Conservation (phyloP, 2,113 vertebrate species). For the Myanophis thanlyinensis region DNA sequence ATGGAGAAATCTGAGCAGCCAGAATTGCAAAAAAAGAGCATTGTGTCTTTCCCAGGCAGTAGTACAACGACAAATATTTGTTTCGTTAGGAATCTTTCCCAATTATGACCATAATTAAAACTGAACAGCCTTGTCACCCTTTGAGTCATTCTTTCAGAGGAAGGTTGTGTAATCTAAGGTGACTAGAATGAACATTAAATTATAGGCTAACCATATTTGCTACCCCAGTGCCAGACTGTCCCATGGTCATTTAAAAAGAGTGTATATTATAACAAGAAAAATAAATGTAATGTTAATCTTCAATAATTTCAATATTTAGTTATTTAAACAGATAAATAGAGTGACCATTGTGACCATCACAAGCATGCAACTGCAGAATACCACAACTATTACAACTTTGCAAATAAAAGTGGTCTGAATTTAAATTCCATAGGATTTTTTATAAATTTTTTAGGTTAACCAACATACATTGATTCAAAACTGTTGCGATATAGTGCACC, state of each 20-base stretch:
- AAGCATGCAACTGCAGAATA: neutral
- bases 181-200: neutral
- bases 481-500: neutral
- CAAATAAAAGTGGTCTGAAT: neutral
- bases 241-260: neutral
- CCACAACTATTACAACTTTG: neutral
- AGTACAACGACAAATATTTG: neutral
- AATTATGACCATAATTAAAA: neutral
- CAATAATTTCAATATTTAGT: neutral
- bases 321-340: neutral
- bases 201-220: neutral
- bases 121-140: neutral
- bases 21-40: neutral
- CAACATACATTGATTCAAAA: neutral
- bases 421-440: neutral
- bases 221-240: neutral
- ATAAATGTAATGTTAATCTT: neutral
- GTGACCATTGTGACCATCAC: neutral
- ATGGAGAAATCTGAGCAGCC: neutral
- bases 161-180: neutral
- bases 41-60: neutral
- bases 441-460: neutral
- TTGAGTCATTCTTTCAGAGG: neutral
- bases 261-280: neutral
- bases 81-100: neutral